phyloP scores from a whole-genome alignment of 2,113 vertebrate species.

The Mesocricetus auratus region DNA sequence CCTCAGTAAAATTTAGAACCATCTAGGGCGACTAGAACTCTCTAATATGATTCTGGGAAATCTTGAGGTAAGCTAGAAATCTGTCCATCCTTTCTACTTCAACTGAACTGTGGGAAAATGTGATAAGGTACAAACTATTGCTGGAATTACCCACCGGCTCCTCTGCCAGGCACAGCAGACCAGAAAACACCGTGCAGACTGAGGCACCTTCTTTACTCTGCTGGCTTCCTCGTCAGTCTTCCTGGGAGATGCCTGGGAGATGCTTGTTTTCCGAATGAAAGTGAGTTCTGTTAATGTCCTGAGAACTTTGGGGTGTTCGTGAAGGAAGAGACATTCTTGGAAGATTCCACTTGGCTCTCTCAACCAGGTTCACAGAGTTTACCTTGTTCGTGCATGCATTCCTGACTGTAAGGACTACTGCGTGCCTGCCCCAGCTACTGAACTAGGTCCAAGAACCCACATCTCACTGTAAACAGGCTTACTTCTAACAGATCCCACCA shows the following conservation, averaged over 20 bases:
- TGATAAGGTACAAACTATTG: neutral
- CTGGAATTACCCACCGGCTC: no score
- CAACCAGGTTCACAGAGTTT: neutral
- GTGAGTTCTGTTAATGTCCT: constrained; percentile 5
- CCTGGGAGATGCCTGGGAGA: neutral
- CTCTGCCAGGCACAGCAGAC: neutral
- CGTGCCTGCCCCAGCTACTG: neutral
- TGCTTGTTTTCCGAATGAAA: constrained; percentile 7
- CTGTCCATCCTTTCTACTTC: neutral
- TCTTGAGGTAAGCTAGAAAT: neutral
- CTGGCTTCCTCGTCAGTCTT: neutral
- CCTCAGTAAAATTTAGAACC: neutral
- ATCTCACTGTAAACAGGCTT: neutral
- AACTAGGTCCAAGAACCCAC: neutral
- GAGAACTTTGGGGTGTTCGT: neutral
- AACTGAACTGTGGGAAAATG: neutral
- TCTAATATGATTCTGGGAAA: neutral
- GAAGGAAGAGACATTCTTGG: neutral
- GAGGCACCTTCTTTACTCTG: neutral
- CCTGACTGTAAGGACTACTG: neutral
- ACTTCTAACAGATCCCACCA: neutral
- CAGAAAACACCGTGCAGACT: neutral
- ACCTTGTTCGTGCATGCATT: neutral
- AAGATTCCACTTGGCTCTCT: neutral
- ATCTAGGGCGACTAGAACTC: neutral